Conservation (phyloP, 2,888 invertebrate genomes). For the Cylloceria caligata region DNA sequence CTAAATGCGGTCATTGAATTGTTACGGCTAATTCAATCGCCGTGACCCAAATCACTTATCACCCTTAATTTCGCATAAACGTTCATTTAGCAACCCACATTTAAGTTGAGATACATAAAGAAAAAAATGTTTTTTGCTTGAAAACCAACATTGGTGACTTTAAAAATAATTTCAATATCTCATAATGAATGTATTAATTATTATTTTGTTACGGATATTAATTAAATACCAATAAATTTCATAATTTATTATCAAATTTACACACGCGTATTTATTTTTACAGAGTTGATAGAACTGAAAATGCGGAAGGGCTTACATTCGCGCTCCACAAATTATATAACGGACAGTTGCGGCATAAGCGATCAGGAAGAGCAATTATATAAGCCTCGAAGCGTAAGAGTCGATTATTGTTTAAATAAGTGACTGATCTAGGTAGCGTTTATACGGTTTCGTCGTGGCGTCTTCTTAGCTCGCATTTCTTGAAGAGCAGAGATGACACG, state of each 20-base stretch:
- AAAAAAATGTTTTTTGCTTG: too few relatives aligned
- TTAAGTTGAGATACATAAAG: neutral
- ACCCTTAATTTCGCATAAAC: neutral
- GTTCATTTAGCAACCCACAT: neutral
- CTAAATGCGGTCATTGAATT: neutral
- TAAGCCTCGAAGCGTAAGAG: constrained; percentile 19
- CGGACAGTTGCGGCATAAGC: neutral
- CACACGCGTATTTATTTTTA: neutral
- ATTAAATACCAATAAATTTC: neutral
- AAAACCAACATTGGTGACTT: neutral
- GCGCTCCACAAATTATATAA: neutral
- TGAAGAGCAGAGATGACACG: constrained; percentile 27
- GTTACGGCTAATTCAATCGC: neutral
- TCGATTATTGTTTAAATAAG: constrained; percentile 51
- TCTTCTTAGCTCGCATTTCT: constrained; percentile 4
- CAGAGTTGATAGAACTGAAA: neutral
- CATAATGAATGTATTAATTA: neutral
- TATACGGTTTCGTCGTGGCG: constrained; percentile 52
- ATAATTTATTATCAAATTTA: neutral
- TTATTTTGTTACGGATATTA: neutral
- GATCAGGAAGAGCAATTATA: neutral
- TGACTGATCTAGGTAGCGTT: constrained; percentile 20
- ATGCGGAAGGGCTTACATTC: neutral
- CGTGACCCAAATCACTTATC: constrained; percentile 1
- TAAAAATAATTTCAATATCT: neutral